These are phyloP conservation scores for Hetaerina titia DNA, from an alignment of 2,888 invertebrate genomes.

Conservation along the genomic window DNA sequence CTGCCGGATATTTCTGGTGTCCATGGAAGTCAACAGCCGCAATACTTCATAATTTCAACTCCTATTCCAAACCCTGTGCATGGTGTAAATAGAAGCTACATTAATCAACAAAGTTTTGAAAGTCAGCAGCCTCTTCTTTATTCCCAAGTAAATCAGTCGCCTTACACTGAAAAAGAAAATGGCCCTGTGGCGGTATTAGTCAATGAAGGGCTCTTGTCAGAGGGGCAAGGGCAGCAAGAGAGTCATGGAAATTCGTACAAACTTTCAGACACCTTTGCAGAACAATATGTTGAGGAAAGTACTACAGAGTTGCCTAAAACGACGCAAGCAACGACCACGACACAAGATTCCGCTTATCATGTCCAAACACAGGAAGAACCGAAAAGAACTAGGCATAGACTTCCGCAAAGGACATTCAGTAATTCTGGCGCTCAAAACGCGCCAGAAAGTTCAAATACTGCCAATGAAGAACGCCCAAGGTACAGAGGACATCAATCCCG, in stretches of 20 bases:
- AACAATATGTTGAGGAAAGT: neutral
- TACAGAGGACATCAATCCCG: slow-evolving; percentile 30
- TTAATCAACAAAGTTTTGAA: slow-evolving; percentile 2
- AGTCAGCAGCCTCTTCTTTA: neutral
- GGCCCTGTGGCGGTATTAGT: neutral
- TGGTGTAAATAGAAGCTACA: neutral
- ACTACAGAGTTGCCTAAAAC: neutral
- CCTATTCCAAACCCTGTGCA: slow-evolving; percentile 38
- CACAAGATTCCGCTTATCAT: neutral
- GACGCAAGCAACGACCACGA: neutral
- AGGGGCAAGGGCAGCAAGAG: neutral
- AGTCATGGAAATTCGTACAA: neutral
- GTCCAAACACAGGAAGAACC: slow-evolving; percentile 46
- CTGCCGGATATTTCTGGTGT: neutral
- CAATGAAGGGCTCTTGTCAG: neutral
- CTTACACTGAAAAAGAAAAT: neutral
- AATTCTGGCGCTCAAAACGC: neutral
- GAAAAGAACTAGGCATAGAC: slow-evolving; percentile 44
- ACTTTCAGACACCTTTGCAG: neutral
- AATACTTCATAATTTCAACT: slow-evolving; percentile 38
- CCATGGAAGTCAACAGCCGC: slow-evolving; percentile 17
- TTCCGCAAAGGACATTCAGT: neutral
- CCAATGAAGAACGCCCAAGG: slow-evolving; percentile 42
- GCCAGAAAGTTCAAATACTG: neutral
- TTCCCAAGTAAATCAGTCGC: neutral